A percentile compares a stretch with the other conserved stretches of the same genome.
phyloP scores from a whole-genome alignment of 1,140 invertebrate species.

The Camponotus pennsylvanicus region DNA sequence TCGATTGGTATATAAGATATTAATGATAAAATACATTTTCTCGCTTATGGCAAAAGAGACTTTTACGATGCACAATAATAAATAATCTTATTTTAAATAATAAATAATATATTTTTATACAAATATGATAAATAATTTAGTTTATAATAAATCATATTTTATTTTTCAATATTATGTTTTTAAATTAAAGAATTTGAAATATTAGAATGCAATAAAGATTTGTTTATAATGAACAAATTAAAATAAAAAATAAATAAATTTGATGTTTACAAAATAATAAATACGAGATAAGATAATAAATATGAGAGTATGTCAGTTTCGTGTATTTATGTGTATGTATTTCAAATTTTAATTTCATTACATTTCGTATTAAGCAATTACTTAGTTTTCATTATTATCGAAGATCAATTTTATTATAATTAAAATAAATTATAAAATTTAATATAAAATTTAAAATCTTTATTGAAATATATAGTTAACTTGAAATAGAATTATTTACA shows the following conservation, averaged over 20 bases:
- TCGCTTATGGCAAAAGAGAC: neutral
- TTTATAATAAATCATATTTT: neutral
- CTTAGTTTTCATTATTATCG: constrained; percentile 5
- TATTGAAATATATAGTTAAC: neutral
- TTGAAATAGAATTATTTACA: neutral
- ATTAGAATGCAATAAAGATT: neutral
- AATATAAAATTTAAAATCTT: neutral
- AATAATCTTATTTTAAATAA: neutral
- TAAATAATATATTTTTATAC: too few species aligned
- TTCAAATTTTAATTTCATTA: neutral
- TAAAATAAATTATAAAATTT: neutral
- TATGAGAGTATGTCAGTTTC: neutral
- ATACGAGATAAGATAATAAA: neutral
- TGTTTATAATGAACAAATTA: neutral
- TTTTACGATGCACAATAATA: neutral
- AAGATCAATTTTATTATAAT: neutral
- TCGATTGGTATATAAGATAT: neutral
- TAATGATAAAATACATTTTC: constrained; percentile 10
- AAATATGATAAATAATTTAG: too few species aligned
- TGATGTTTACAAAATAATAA: neutral
- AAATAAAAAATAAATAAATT: neutral
- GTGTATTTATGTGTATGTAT: neutral
- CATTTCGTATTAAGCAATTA: neutral
- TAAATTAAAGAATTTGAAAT: neutral
- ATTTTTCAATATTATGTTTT: neutral